Evolutionary conservation across 2,797 vertebrate genomes (phyloP).

Genomic region (Centroberyx gerrardi): DNA sequence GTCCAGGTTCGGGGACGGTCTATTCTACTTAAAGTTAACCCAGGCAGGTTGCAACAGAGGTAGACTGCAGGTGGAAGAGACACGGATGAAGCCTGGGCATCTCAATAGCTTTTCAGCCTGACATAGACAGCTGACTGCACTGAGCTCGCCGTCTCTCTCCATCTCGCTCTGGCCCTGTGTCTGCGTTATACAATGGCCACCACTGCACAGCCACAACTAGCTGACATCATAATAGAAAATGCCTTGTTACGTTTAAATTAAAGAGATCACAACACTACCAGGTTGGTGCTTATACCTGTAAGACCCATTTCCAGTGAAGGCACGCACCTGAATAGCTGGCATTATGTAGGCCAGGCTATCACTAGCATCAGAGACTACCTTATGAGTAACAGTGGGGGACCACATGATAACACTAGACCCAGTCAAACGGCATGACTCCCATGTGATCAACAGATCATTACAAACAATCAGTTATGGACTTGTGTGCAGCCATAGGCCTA

Average conservation of each 20-base stretch:
- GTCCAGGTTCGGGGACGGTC: background rate
- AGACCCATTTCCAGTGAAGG: background rate
- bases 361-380: background rate
- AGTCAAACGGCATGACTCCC: slow-evolving; percentile 25
- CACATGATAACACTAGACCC: slow-evolving; percentile 13
- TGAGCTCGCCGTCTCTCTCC: slow-evolving; percentile 11
- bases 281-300: background rate
- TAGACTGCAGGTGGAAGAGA: slow-evolving; percentile 71
- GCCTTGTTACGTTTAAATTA: too few relatives aligned
- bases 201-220: background rate
- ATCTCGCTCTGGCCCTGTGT: slow-evolving; percentile 1
- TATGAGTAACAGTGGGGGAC: background rate
- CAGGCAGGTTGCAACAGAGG: background rate
- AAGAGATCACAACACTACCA: background rate
- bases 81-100: slow-evolving; percentile 39
- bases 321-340: background rate
- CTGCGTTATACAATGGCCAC: slow-evolving; percentile 4
- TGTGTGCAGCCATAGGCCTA: background rate
- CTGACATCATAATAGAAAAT: background rate
- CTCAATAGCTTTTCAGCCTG: slow-evolving; percentile 60
- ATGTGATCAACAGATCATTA: slow-evolving; percentile 33
- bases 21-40: background rate
- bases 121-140: slow-evolving; percentile 65
- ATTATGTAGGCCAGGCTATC: background rate
- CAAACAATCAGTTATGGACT: slow-evolving; percentile 4